A percentile compares a stretch with the other conserved stretches of the same genome.
Evolutionary conservation across 2,113 vertebrate species (phyloP).

Genomic region (Pelecanus crispus): DNA sequence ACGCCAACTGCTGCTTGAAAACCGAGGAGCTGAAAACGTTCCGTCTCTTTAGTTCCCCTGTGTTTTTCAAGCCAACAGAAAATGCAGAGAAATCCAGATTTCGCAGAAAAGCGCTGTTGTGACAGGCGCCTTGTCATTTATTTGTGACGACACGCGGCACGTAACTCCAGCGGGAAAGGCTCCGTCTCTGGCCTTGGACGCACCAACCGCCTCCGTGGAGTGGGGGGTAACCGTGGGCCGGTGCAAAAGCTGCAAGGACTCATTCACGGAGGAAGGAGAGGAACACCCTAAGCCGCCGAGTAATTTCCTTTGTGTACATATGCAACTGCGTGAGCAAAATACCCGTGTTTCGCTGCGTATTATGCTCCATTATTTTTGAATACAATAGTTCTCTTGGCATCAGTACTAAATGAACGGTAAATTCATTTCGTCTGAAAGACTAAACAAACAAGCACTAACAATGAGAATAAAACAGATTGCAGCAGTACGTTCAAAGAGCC

Average conservation of each 20-base stretch:
- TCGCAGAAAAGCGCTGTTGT: neutral
- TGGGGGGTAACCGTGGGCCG: neutral
- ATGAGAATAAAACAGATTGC: neutral
- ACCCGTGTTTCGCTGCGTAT: neutral
- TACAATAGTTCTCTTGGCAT: neutral
- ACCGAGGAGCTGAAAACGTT: neutral
- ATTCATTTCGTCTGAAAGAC: neutral
- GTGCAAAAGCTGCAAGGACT: neutral
- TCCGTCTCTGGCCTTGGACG: neutral
- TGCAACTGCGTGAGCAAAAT: neutral
- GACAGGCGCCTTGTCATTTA: neutral
- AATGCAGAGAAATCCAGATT: neutral
- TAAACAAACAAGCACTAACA: slow-evolving; percentile 3
- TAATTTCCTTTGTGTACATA: neutral
- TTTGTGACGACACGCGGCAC: fast-evolving
- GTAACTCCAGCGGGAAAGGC: neutral
- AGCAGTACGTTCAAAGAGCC: neutral
- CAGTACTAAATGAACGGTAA: neutral
- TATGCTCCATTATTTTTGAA: neutral
- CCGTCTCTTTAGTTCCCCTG: neutral
- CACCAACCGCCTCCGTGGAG: fast-evolving
- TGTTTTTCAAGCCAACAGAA: neutral
- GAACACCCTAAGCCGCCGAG: neutral
- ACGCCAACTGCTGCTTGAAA: neutral
- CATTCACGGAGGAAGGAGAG: neutral